Evolutionary conservation across 1,140 invertebrate genomes (phyloP).

Genomic region (Choristoneura fumiferana): DNA sequence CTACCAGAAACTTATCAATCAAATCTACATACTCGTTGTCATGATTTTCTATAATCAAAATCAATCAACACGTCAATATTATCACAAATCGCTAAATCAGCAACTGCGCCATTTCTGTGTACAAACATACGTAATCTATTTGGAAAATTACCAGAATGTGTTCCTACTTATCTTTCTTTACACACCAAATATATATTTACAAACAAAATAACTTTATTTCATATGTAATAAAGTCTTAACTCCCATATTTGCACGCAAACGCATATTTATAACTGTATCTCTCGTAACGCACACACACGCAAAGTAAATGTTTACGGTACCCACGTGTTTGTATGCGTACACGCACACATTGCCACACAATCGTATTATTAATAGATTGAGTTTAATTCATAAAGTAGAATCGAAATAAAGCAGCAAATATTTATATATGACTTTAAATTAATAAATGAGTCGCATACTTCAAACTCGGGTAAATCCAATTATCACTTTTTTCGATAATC

Average conservation of each 20-base stretch:
- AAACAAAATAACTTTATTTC: background rate
- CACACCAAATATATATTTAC: background rate
- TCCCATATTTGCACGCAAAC: background rate
- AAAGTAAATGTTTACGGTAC: background rate
- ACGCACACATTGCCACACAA: conserved; percentile 2
- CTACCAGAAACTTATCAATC: no score
- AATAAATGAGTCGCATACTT: no score
- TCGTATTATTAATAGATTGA: background rate
- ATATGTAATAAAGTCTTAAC: background rate
- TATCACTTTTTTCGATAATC: no score
- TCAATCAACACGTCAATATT: background rate
- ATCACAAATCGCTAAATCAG: background rate
- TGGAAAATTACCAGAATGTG: conserved; percentile 7
- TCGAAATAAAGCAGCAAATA: conserved; percentile 4
- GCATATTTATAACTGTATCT: background rate
- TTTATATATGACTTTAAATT: background rate
- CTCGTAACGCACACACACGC: background rate
- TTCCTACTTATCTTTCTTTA: background rate
- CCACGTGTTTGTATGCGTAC: background rate
- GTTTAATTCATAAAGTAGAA: background rate
- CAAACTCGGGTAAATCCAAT: no score
- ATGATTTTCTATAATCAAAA: no score
- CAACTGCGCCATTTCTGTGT: conserved; percentile 14
- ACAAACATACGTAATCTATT: conserved; percentile 7
- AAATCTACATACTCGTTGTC: no score